Evolutionary conservation across 2,797 vertebrate genomes (phyloP), one percentile per base, ranked within the genome.

Genomic region (Meda fulgida): DNA sequence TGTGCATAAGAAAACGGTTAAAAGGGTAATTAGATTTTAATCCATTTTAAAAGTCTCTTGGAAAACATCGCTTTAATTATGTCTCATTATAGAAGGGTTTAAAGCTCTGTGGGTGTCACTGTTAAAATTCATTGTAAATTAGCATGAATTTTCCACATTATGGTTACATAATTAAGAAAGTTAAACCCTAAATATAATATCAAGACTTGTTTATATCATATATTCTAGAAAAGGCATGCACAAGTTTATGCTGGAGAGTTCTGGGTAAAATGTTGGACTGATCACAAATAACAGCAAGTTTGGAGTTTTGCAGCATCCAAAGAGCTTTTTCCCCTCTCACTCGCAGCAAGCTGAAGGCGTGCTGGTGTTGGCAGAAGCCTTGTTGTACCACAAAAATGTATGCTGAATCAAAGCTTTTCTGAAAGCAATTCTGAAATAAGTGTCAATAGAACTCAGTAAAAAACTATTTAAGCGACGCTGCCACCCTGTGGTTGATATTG

Each of bases 11-110:
- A 51, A 85, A 84, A 86, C 46, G 1, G 73, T 78, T 83, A 69
- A 88, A 88, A 0, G 78, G 75, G 86, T 81, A 81, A 84, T 91
- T 88, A 89, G 84, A 89, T 29, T 87, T 84, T 84, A 7, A 77
- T 38, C n/a, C 36, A 89, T 85, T 88, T 89, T 88, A 79, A 58
- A 36, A 91, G 80, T 89, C 87, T 88, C 89, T 90, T 92, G 89
- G 78, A 91, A 18, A 51, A 76, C 67, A 81, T 91, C 91, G 89
- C 88, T 84, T 85, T 85, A 87, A 73, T 88, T 83, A 84, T 88
- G 87, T 89, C 88, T 88, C 85, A 89, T 91, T 89, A 87, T 80
- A 90, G 88, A 87, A 83, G 89, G 71, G 87, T 86, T 86, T 78
- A 86, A 84, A 34, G 70, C 55, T 14, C 31, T 73, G 85, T 88